A percentile compares a stretch with the other conserved stretches of the same genome.
These are phyloP conservation scores for Drosophila ogumai DNA, from an alignment of 1,140 invertebrate genomes.

Conservation along the genomic window DNA sequence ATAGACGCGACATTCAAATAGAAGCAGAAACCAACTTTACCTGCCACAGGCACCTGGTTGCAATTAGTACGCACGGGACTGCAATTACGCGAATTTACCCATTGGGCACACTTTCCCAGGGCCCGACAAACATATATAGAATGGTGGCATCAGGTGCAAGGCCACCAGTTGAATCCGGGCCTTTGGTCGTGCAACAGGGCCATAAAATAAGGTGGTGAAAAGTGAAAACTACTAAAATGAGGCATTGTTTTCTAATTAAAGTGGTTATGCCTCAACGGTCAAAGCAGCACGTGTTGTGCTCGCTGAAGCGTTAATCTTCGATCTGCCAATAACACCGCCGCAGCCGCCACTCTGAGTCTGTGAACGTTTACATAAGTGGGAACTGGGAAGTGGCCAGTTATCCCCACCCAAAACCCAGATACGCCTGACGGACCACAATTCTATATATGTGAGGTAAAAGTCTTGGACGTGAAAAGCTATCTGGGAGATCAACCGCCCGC, in stretches of 20 bases:
- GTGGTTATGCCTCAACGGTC: conserved; percentile 31
- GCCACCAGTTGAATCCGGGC: conserved; percentile 47
- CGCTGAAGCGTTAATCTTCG: conserved; percentile 29
- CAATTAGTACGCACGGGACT: conserved; percentile 66
- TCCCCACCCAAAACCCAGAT: conserved; percentile 23
- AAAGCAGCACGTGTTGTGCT: conserved; percentile 22
- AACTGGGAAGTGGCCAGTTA: conserved; percentile 38
- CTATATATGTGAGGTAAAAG: conserved; percentile 43
- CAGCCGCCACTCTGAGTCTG: not conserved
- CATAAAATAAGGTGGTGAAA: conserved; percentile 31
- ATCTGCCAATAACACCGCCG: conserved; percentile 7
- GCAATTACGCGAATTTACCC: conserved; percentile 57
- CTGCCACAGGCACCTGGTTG: conserved; percentile 28
- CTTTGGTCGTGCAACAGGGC: conserved; percentile 43
- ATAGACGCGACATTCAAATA: conserved; percentile 8
- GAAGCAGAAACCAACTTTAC: conserved; percentile 27
- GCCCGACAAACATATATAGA: conserved; percentile 58
- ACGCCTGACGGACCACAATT: conserved; percentile 38
- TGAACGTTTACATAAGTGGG: conserved; percentile 30
- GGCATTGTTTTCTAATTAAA: conserved; percentile 44
- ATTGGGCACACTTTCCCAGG: conserved; percentile 72
- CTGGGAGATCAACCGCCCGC: conserved; percentile 29
- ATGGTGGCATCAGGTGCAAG: conserved; percentile 56
- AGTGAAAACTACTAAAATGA: conserved; percentile 51
- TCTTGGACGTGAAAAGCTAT: conserved; percentile 39